phyloP scores from a whole-genome alignment of 2,797 vertebrate genomes.

The Coccyzus lansbergi region DNA sequence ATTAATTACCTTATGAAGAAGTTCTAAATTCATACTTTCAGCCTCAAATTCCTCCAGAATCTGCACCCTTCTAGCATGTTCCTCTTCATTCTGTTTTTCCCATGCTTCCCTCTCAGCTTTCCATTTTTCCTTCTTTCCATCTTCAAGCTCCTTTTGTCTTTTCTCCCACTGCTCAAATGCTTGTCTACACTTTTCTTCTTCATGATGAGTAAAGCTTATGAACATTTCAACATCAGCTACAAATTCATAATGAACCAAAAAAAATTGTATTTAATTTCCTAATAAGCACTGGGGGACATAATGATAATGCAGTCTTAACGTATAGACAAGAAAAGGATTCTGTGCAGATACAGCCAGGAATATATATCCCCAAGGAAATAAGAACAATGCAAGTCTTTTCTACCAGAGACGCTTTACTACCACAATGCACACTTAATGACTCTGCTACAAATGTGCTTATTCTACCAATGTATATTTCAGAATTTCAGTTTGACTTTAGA shows the following conservation, averaged over 20 bases:
- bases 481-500: neutral
- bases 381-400: neutral
- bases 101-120: slow-evolving; percentile 68
- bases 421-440: neutral
- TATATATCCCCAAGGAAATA: neutral
- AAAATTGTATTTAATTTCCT: neutral
- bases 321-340: neutral
- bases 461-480: neutral
- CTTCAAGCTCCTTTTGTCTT: slow-evolving; percentile 72
- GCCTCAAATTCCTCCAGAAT: slow-evolving; percentile 79
- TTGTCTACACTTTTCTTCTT: slow-evolving; percentile 73
- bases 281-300: neutral
- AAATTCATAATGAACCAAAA: neutral
- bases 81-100: slow-evolving; percentile 71
- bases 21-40: slow-evolving; percentile 78
- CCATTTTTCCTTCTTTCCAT: slow-evolving; percentile 56
- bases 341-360: neutral
- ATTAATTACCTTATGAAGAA: slow-evolving; percentile 71
- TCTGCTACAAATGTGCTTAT: neutral
- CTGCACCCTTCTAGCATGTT: slow-evolving; percentile 68
- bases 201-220: slow-evolving; percentile 60
- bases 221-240: slow-evolving; percentile 64
- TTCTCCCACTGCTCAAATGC: slow-evolving; percentile 76
- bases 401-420: neutral
- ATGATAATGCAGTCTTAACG: neutral